These are phyloP conservation scores for Mesorhabditis belari DNA, from an alignment of 2,888 invertebrate genomes.

Conservation along the genomic window DNA sequence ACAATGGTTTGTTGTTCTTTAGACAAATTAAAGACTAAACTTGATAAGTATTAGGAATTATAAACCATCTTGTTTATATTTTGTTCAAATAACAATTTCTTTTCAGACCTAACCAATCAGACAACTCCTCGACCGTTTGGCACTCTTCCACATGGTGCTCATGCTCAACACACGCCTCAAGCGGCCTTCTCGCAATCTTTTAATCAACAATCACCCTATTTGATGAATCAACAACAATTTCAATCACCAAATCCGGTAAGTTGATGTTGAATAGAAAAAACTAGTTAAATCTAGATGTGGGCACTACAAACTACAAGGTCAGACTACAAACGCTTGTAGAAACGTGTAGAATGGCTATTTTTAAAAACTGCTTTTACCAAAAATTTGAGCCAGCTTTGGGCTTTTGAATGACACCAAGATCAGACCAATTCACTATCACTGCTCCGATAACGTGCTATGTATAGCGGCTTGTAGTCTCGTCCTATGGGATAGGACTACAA, in stretches of 20 bases:
- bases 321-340: too few relatives aligned
- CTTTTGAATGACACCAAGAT: too few relatives aligned
- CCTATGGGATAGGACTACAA: too few relatives aligned
- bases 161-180: not conserved
- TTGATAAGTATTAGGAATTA: not conserved
- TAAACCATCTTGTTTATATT: not conserved
- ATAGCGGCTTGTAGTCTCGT: too few relatives aligned
- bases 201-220: slow-evolving; percentile 3
- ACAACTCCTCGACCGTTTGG: slow-evolving; percentile 5
- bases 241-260: slow-evolving; percentile 3
- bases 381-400: too few relatives aligned
- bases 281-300: not conserved
- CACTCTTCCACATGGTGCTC: slow-evolving; percentile 7
- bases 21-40: too few relatives aligned
- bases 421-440: not conserved
- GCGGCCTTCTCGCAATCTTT: too few relatives aligned
- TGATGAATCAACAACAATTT: slow-evolving; percentile 9
- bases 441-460: too few relatives aligned
- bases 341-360: too few relatives aligned
- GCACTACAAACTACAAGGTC: too few relatives aligned
- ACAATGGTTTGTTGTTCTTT: slow-evolving; percentile 22
- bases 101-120: not conserved
- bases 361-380: too few relatives aligned
- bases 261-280: not conserved
- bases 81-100: not conserved